These are phyloP conservation scores for Penaeus japonicus DNA, from an alignment of 1,140 invertebrate species.

Conservation along the genomic window DNA sequence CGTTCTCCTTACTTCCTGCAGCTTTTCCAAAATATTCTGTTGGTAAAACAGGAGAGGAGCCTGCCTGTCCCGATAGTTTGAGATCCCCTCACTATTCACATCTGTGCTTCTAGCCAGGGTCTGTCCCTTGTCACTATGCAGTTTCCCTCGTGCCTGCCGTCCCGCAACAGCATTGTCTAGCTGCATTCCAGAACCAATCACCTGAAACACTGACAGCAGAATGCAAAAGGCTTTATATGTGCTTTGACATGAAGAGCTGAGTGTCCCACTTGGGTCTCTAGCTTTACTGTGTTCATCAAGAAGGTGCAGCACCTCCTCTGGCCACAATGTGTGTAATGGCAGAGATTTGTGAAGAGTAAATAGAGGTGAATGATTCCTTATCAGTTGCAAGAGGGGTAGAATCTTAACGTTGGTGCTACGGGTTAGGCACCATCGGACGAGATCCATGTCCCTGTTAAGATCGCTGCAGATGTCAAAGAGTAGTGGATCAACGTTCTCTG, in stretches of 20 bases:
- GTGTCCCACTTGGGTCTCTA: conserved; percentile 29
- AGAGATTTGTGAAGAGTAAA: conserved; percentile 28
- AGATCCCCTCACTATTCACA: not conserved
- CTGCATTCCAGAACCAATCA: conserved; percentile 48
- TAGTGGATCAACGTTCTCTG: not conserved
- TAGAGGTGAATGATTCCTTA: conserved; percentile 42
- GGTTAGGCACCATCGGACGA: conserved; percentile 39
- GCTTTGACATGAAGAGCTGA: conserved; percentile 14
- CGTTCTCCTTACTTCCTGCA: not conserved
- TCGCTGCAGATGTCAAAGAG: conserved; percentile 16
- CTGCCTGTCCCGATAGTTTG: conserved; percentile 29
- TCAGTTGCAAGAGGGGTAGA: conserved; percentile 21
- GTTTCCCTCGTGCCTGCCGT: conserved; percentile 32
- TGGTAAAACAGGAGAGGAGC: conserved; percentile 6
- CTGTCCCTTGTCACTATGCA: not conserved
- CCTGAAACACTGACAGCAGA: conserved; percentile 30
- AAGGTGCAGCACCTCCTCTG: conserved; percentile 29
- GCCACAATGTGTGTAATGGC: conserved; percentile 2
- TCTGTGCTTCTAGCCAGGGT: not conserved
- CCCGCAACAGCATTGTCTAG: conserved; percentile 35
- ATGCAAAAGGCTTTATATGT: conserved; percentile 38
- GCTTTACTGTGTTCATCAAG: conserved; percentile 38
- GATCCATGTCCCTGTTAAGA: conserved; percentile 8
- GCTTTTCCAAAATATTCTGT: conserved; percentile 41
- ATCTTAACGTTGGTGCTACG: conserved; percentile 11